Conservation (phyloP, 2,113 vertebrate genomes). For the Chascanopsetta lugubris region DNA sequence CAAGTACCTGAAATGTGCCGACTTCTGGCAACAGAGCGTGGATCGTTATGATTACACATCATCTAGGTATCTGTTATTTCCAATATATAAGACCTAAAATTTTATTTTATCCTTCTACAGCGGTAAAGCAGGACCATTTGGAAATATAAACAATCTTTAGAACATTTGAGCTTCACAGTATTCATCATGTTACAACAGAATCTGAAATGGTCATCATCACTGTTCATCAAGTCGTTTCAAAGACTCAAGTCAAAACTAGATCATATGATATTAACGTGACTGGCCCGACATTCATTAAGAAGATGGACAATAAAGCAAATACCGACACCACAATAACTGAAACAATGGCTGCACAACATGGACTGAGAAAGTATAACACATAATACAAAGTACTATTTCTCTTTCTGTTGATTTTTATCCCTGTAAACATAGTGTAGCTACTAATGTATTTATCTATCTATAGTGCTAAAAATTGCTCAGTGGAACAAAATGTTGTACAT, state of each 20-base stretch:
- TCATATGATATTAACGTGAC: conserved; percentile 23
- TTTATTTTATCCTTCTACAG: too few relatives aligned
- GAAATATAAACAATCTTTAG: too few relatives aligned
- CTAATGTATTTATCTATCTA: background rate
- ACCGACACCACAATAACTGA: background rate
- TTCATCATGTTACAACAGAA: background rate
- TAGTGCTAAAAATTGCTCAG: too few relatives aligned
- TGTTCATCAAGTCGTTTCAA: conserved; percentile 33
- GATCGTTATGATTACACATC: background rate
- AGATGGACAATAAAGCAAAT: background rate
- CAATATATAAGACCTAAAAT: too few relatives aligned
- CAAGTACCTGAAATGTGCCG: background rate
- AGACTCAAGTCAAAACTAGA: conserved; percentile 21
- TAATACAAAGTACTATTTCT: background rate
- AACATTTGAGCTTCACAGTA: conserved; percentile 13
- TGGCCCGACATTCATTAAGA: background rate
- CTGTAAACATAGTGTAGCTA: background rate
- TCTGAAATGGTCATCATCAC: conserved; percentile 10
- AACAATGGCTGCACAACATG: background rate
- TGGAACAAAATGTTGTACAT: too few relatives aligned
- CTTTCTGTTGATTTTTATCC: background rate
- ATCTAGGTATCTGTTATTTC: too few relatives aligned
- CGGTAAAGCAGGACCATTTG: too few relatives aligned
- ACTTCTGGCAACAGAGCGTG: background rate
- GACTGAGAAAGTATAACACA: background rate